Base-by-base conservation (phyloP, 2,888 invertebrate genomes). In the Griposia aprilina region DNA sequence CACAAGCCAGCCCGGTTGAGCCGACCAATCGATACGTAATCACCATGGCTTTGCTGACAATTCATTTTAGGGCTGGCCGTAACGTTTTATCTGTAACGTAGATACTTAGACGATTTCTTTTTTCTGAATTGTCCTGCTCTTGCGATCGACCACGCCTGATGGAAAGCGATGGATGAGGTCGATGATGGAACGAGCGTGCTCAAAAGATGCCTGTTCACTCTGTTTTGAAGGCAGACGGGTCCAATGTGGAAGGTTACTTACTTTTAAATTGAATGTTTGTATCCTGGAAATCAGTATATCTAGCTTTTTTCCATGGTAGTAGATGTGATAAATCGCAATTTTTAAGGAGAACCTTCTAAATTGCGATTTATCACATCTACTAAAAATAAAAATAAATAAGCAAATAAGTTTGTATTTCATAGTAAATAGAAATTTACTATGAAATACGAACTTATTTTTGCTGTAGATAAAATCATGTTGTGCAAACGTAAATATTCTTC, bases 21-120 rank as follows among this genome's bases (percentile, higher is more conserved):
- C 77, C 68, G 78, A 74, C 76, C 80, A 80, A 76, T 80, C 70
- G 66, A 87, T 89, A 88, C 73, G 71, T 85, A 87, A 84, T 82
- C 72, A 62, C 82, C 76, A 85, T 85, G 76, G 80, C 67, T 74
- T 82, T 55, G 65, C 71, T 63, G 77, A 80, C 79, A 85, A 77
- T 81, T 50, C 59, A 41, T 59, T 80, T 23, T 76, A 87, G 88
- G 87, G 88, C 55, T 84, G 74, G 11, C 63, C 30, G n/a, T 17
- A 41, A 62, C 0, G 1, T 57, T 45, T 36, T 23, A n/a, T 77
- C 1, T 8, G 10, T 52, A 30, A 52, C 11, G 1, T 30, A 13
- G 45, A 10, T 41, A 17, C 17, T 45, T 76, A 45, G 11, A 30
- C 30, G 30, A 3, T 36, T 36, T 36, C 30, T 36, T 36, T 36